Base-by-base conservation (phyloP, 1,140 invertebrate species). In the Cylas formicarius region DNA sequence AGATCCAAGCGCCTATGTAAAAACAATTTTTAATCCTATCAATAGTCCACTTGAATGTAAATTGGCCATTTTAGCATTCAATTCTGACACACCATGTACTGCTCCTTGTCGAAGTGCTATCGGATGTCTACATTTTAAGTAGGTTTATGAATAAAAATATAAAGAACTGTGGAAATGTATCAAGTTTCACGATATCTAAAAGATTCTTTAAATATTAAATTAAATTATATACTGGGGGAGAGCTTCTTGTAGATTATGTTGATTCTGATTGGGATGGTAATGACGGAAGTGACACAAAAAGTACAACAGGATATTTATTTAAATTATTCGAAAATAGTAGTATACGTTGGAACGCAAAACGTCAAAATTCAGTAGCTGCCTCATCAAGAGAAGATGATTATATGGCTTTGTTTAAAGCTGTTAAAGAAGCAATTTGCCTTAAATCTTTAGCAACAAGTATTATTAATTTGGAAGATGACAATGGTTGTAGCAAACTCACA, bases 321-420 rank as follows among this genome's bases (percentile, higher is more conserved):
- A 50, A 47, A 51, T 28, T n/a, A n/a, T n/a, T 53, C 13, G 44
- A 37, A 10, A 46, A 34, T 13, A 43, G 41, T 44, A 36, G 41
- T 7, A 39, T 62, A 10, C 28, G 13, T 11, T 61, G 63, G 64
- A 46, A 24, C 40, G 58, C 56, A 18, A 55, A 54, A 38, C 60
- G 51, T 45, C 60, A 68, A 36, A 18, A 26, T 24, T 55, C 52
- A 10, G 59, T 67, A 2, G 56, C 60, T 23, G 35, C 55, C 13
- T 69, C 59, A 13, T 65, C 57, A 4, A 57, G 53, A n/a, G 50
- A 63, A 52, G 55, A 56, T 2, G 58, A 63, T 41, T 57, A 55
- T 29, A 49, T 67, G 39, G 56, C 64, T 5, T 41, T 62, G 5
- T 57, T 17, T 41, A 55, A 59, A 49, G 53, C 53, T 27, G 53